A percentile compares a stretch with the other conserved stretches of the same genome.
Conservation (phyloP, 2,797 vertebrate species). For the Platyrinchus mystaceus region DNA sequence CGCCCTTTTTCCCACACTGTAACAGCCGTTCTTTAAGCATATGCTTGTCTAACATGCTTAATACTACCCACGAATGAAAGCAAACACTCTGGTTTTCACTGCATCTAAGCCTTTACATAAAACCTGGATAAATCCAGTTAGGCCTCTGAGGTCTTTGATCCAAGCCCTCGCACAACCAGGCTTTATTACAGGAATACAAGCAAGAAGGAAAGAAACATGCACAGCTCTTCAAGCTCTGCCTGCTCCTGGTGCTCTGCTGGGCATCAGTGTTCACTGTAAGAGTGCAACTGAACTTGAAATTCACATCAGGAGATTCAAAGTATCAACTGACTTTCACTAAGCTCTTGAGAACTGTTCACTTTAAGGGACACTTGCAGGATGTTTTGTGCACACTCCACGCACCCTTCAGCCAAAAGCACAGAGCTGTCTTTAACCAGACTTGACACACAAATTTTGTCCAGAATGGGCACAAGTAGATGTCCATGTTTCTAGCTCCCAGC, state of each 20-base stretch:
- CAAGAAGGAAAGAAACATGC: background rate
- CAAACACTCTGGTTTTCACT: background rate
- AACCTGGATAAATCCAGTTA: background rate
- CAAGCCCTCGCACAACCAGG: background rate
- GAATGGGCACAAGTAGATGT: background rate
- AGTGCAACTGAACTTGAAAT: background rate
- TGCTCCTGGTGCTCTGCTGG: background rate
- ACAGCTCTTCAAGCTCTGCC: background rate
- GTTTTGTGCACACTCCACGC: accelerated
- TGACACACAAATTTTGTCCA: background rate
- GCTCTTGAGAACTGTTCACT: background rate
- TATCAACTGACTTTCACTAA: accelerated
- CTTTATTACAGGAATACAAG: background rate
- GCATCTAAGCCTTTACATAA: slow-evolving; percentile 5
- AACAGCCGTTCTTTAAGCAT: background rate
- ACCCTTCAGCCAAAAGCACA: background rate
- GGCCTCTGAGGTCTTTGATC: slow-evolving; percentile 6
- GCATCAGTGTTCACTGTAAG: background rate
- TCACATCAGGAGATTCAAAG: background rate
- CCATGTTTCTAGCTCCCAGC: background rate
- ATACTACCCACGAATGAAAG: slow-evolving; percentile 27
- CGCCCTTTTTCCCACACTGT: slow-evolving; percentile 40
- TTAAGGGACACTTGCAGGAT: background rate
- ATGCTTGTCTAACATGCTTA: slow-evolving; percentile 32
- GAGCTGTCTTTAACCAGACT: background rate